A percentile compares a stretch with the other conserved stretches of the same genome.
Evolutionary conservation across 2,113 vertebrate genomes (phyloP).

Genomic region (Albula goreensis): DNA sequence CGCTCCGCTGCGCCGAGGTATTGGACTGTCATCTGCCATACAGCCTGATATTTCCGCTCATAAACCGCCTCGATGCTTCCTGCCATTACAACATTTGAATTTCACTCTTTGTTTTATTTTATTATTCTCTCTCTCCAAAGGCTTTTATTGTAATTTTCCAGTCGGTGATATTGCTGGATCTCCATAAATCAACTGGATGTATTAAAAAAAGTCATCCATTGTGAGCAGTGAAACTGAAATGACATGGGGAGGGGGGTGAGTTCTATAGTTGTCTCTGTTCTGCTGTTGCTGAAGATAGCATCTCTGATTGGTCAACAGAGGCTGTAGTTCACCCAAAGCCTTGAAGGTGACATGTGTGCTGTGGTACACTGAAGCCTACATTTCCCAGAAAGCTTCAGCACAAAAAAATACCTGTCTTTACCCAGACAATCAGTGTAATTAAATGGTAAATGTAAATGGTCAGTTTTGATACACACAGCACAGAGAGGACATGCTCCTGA

Average conservation of each 20-base stretch:
- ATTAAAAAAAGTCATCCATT: neutral
- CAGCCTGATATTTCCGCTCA: no score
- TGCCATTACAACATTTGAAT: no score
- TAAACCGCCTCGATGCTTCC: no score
- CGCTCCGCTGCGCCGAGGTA: no score
- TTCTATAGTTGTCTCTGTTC: neutral
- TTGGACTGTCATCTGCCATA: no score
- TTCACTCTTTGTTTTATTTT: no score
- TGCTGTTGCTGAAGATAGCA: neutral
- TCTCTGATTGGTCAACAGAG: neutral
- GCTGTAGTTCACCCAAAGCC: no score
- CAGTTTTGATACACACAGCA: neutral
- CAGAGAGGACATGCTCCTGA: neutral
- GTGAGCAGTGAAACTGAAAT: neutral
- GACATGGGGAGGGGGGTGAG: neutral
- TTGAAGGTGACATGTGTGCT: no score
- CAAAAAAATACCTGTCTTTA: neutral
- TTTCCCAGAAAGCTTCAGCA: neutral
- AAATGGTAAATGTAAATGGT: neutral
- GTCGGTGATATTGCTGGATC: no score
- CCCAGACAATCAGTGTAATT: neutral
- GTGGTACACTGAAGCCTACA: neutral
- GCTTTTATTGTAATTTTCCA: no score
- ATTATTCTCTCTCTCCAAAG: no score
- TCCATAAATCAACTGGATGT: no score